These are phyloP conservation scores for Phylloscopus collybita DNA, from an alignment of 2,797 vertebrate species.

Conservation along the genomic window DNA sequence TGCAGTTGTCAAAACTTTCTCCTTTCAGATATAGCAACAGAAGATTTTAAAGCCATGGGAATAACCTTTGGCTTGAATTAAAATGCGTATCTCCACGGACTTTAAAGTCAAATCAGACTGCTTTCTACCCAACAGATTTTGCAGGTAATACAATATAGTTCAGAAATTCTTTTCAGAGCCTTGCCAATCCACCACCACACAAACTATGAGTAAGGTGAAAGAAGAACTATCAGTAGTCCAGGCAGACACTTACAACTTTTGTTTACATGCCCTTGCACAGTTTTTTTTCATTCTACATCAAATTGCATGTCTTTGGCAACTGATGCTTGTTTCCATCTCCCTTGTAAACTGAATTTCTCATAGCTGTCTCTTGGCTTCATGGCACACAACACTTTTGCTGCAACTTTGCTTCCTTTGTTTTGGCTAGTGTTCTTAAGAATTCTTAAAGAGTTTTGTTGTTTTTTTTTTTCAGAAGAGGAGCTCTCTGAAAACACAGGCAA, in stretches of 20 bases:
- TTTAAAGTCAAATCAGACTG: not conserved
- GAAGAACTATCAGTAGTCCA: not conserved
- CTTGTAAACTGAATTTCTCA: not conserved
- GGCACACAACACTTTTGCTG: not conserved
- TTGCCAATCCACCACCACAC: not conserved
- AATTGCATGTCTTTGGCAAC: not conserved
- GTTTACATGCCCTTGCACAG: not conserved
- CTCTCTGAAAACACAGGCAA: not conserved
- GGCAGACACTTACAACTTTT: not conserved
- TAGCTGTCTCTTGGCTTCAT: not conserved
- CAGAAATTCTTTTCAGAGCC: not conserved
- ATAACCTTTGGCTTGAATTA: constrained; percentile 45
- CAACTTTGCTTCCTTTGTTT: not conserved
- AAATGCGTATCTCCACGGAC: not conserved
- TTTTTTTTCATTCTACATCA: not conserved
- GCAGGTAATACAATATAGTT: not conserved
- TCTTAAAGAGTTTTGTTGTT: not conserved
- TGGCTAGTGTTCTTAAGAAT: not conserved
- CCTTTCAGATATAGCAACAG: constrained; percentile 1
- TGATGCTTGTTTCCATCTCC: not conserved
- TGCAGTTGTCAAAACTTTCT: constrained; percentile 48
- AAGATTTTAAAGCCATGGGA: constrained; percentile 9
- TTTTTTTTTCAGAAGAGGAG: not conserved
- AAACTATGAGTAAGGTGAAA: not conserved
- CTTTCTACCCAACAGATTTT: not conserved